Base-by-base conservation (phyloP, 2,113 vertebrate species). In the Manacus vitellinus region DNA sequence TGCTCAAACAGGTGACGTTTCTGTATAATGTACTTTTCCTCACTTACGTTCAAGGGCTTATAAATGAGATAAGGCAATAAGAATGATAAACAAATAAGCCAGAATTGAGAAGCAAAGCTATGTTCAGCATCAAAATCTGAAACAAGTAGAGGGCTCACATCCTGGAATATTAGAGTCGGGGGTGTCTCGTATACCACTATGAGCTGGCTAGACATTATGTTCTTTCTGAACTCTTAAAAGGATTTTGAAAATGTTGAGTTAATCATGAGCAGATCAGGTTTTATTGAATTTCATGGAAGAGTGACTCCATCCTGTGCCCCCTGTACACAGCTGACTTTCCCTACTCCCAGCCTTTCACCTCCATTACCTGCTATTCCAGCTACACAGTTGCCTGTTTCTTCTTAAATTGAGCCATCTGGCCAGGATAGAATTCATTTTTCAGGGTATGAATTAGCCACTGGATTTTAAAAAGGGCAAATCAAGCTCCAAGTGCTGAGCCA, bases 211-310 rank as follows among this genome's bases (percentile, higher is more conserved):
- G 83, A 81, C 72, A 54, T 88, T 77, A 66, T 77, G 56, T 84
- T 92, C 79, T 63, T 46, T 84, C 76, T 63, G 65, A 90, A 84
- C 56, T 86, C 88, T 86, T 94, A 89, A 74, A 97, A 81, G 61
- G 79, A 55, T 80, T 94, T 91, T 81, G 52, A 71, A 93, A 93
- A 92, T 68, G 47, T 65, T 91, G 58, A 88, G 85, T 81, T 95
- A 93, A 95, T 96, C 80, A 92, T 51, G 77, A 72, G 68, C 93
- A 95, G 76, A 90, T 94, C 85, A 61, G 68, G 65, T 96, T 96
- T 96, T 93, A 95, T 87, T 95, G 25, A 61, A 81, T 90, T 94
- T 84, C 61, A 87, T 85, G 94, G 87, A 66, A 89, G 66, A 41
- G 87, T 79, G 70, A 79, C 81, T 95, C 93, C n/a, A 61, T 85